Evolutionary conservation across 1,140 invertebrate species (phyloP), one percentile per base, ranked within the genome.

Genomic region (Macrobrachium rosenbergii): DNA sequence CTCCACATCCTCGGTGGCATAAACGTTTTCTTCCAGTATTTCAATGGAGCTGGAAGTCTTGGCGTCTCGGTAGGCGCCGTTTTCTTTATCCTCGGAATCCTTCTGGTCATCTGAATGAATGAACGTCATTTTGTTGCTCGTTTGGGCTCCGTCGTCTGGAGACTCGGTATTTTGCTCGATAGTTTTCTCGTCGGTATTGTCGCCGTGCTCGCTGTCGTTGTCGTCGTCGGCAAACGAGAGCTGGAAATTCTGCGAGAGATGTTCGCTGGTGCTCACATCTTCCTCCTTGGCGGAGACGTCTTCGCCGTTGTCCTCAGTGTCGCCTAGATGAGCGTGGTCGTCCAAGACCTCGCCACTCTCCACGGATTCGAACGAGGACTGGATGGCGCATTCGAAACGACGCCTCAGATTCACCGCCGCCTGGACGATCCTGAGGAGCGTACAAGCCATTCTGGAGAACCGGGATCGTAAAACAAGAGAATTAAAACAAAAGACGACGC

Each of bases 281-380:
- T 86, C 45, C 17, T 79, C 84, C 21, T 23, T 58, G 14, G 84
- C 64, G 17, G 37, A n/a, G 8, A 11, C 43, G 43, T 23, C 43
- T 72, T 69, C 23, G 45, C 28, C 67, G 60, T 85, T 85, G 28
- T 79, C 67, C 63, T 72, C 45, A 5, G 67, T 60, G 81, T 28
- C 23, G 14, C 62, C 83, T 3, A 73, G 77, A 16, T 80, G 64
- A 0, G n/a, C 72, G 8, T 80, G 77, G 58, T 81, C 78, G 12
- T 88, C 87, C 12, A 21, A 58, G 10, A 62, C 77, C n/a, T 75
- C 85, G 75, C 81, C 87, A 58, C 87, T 83, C 21, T 88, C 87
- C 59, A 88, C 81, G 62, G 87, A 88, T 14, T 88, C 87, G 81
- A 88, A 88, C 60, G 87, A 88, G 17, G 87, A 88, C 59, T 88